Evolutionary conservation across 2,888 invertebrate species (phyloP), one percentile per base, ranked within the genome.

Genomic region (Deladenus siricidicola): DNA sequence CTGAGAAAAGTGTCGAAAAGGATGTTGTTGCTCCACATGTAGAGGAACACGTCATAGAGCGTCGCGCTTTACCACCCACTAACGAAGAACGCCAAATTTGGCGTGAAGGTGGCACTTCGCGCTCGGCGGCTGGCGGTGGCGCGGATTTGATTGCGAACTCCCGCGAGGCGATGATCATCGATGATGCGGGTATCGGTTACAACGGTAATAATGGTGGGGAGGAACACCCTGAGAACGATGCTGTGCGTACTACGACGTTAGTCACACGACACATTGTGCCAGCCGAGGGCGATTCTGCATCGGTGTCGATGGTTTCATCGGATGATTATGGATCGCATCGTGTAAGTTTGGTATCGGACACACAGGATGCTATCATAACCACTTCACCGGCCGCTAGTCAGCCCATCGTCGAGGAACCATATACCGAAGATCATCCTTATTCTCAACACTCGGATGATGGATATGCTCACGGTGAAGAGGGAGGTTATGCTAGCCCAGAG

Each of bases 61-160:
- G 69, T 19, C 70, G 62, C 8, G 72, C 53, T 10, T 45, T 73
- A 14, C 69, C 72, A 34, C 59, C 76, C 50, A 76, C 61, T 47
- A 76, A 76, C 3, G 69, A 71, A 42, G 76, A 76, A 54, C 60
- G 44, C 26, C 49, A 69, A 39, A 71, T 71, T 61, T 74, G 65
- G 66, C 42, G 57, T 19, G 63, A 64, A 26, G 53, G 58, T 34
- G 59, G 58, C 24, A 45, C 49, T n/a, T 53, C 52, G 19, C 24
- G 51, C 29, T 48, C 55, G 29, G 53, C 29, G 26, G 24, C 52
- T 8, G 51, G 65, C 4, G 57, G 51, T 29, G 51, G 47, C 19
- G 65, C 43, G 42, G 69, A 68, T 21, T 39, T 44, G 19, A 23
- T 71, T 24, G 59, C 45, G n/a, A 68, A 67, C 29, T 58, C 58